Percentiles rank a stretch among this genome's conserved stretches.
These are phyloP conservation scores for Diaphora mendica DNA, from an alignment of 2,888 invertebrate genomes.

Conservation along the genomic window DNA sequence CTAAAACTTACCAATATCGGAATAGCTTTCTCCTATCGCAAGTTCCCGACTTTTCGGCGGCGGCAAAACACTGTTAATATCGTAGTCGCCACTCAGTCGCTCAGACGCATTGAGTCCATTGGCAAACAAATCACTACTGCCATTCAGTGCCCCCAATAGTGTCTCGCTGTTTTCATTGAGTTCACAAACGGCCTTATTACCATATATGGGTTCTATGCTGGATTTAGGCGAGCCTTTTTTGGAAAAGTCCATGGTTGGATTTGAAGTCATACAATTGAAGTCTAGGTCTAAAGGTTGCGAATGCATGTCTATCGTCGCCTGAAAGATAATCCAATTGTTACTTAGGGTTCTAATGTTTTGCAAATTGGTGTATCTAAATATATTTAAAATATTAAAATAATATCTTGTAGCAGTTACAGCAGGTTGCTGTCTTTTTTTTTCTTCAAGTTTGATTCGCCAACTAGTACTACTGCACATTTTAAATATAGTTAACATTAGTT, in stretches of 20 bases:
- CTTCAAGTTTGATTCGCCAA: background rate
- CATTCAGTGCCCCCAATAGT: conserved; percentile 75
- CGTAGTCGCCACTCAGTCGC: conserved; percentile 81
- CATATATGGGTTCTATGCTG: conserved; percentile 80
- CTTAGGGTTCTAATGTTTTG: background rate
- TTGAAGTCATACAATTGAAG: conserved; percentile 82
- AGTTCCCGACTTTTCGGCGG: conserved; percentile 82
- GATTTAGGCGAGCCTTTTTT: conserved; percentile 82
- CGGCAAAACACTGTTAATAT: conserved; percentile 81
- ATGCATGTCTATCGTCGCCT: conserved; percentile 79
- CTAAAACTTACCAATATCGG: conserved; percentile 78
- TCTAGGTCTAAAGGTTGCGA: conserved; percentile 81
- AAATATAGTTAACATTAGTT: background rate
- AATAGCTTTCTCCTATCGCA: conserved; percentile 85
- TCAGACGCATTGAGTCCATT: conserved; percentile 75
- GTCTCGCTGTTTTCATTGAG: conserved; percentile 77
- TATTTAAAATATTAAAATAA: background rate
- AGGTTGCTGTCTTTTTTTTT: no score
- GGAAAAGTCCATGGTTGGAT: conserved; percentile 78
- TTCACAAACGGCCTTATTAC: conserved; percentile 81
- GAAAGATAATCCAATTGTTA: conserved; percentile 44
- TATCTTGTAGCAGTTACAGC: background rate
- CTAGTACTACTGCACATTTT: background rate
- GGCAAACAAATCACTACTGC: conserved; percentile 77
- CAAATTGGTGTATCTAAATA: background rate